Evolutionary conservation across 2,113 vertebrate species (phyloP), one percentile per base, ranked within the genome.

Genomic region (Toxotes jaculatrix): DNA sequence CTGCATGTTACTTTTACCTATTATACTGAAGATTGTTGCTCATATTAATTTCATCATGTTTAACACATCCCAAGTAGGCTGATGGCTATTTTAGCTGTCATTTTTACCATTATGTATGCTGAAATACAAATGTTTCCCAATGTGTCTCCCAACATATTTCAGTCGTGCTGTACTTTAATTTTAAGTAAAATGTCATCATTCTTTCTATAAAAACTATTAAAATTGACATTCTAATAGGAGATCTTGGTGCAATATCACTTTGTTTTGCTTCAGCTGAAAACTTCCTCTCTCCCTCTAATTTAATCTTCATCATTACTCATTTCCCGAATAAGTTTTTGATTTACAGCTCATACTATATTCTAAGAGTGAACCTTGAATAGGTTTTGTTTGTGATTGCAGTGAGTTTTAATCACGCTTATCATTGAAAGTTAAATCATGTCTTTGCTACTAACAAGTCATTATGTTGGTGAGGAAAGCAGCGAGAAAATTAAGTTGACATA

Each of bases 391-490:
- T 62, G 49, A 69, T 43, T 83, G 61, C 75, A 23, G 45, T 49
- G 68, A 60, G 63, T 70, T 87, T 74, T 71, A 73, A 62, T 69
- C 47, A 60, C 5, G 8, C 57, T 68, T 57, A 53, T 49, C 40
- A 64, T 38, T 27, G 23, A 5, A 43, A 55, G 34, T 53, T 34
- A 70, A 77, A 77, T 45, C 13, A 47, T 75, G 42, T 67, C 1
- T 9, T 60, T 60, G 66, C 43, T 31, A 61, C 34, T 40, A 72
- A 69, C 71, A 66, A 79, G 60, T 74, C 34, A 77, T 79, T 63
- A 45, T 65, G 32, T 55, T 73, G 45, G 23, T 49, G 55, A 76
- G 69, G 38, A 62, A 72, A 77, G 61, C 51, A 42, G 27, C 34
- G 43, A 74, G 69, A 59, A 69, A 67, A 80, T 65, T 19, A 45